These are phyloP conservation scores for Meloe dianella DNA, from an alignment of 2,888 invertebrate genomes.

Conservation along the genomic window DNA sequence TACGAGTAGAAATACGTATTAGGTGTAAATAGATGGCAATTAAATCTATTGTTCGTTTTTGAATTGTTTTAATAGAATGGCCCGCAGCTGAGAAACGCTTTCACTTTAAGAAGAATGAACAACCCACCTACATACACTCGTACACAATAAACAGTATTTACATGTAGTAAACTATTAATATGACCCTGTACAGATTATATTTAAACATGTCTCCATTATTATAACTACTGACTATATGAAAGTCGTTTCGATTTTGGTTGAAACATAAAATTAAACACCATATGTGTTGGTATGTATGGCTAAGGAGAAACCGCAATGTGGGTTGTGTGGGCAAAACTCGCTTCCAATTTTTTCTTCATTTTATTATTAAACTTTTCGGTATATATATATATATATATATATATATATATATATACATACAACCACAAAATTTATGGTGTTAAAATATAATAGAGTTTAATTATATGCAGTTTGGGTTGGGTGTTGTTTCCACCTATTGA, in stretches of 20 bases:
- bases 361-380: not conserved
- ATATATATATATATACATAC: no score
- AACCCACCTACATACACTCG: not conserved
- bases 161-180: not conserved
- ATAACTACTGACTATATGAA: not conserved
- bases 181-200: not conserved
- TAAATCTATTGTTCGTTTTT: conserved; percentile 27
- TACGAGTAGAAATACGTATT: conserved; percentile 28
- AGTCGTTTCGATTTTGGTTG: not conserved
- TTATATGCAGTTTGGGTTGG: conserved; percentile 15
- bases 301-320: not conserved
- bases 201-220: not conserved
- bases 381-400: no score
- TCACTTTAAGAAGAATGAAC: conserved; percentile 2
- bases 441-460: conserved; percentile 28
- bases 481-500: conserved; percentile 1
- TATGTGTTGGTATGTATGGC: not conserved
- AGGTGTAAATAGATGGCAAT: conserved; percentile 32
- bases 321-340: conserved; percentile 4
- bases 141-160: not conserved
- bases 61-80: not conserved
- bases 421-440: conserved; percentile 26
- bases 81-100: conserved; percentile 4
- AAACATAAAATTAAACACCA: not conserved
- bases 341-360: not conserved